Evolutionary conservation across 2,113 vertebrate species (phyloP), one percentile per base, ranked within the genome.

Genomic region (Circaetus cinerascens): DNA sequence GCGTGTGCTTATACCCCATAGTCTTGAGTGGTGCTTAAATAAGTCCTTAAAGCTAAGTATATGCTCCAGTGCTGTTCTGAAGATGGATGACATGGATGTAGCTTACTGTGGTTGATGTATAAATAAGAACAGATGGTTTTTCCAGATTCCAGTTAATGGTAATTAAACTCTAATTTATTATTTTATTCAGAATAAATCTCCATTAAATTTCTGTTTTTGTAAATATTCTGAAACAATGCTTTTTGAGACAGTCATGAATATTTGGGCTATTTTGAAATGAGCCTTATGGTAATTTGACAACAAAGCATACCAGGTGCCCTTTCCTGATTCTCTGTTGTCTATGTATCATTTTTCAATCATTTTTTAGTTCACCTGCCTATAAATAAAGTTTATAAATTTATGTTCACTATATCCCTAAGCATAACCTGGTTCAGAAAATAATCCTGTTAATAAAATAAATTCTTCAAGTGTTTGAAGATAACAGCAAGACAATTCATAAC

Each of bases 81-180:
- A 64, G 91, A 87, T 30, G 51, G 90, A 68, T 94, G 79, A 26
- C 43, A 41, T 19, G 43, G 64, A 51, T 8, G 68, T 85, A 72
- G 51, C 69, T 93, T 26, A 17, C 91, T 64, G 67, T 40, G 46
- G 40, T 46, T 89, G 80, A 60, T 46, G 46, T 77, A 56, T 89
- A 82, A 95, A 81, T 72, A 78, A 90, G 91, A 94, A 51, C 95
- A 96, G 95, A 95, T 95, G 89, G 34, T 12, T 93, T 87, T 85
- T 91, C 84, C 84, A 85, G 80, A 91, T 82, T 84, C 87, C 48
- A 72, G 76, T 82, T 94, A 93, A 93, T 3, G 30, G 62, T 75
- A 95, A 95, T 96, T 93, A 95, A 91, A 91, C 60, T 56, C 51
- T 68, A 89, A 95, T 90, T 91, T 93, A 64, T 96, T 96, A 75